These are phyloP conservation scores for Drosophila bipectinata DNA, from an alignment of 1,140 invertebrate species.

Conservation along the genomic window DNA sequence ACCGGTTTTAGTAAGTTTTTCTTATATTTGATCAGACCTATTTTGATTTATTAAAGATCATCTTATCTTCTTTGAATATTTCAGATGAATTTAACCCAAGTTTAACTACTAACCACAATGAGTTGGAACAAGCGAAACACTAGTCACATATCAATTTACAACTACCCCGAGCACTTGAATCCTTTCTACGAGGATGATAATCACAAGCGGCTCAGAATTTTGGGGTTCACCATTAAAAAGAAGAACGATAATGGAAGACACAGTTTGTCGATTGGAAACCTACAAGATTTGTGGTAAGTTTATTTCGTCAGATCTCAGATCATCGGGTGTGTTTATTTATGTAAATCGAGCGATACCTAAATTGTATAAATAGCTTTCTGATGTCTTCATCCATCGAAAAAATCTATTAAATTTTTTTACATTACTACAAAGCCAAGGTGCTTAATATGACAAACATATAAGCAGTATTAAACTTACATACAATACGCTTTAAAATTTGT, in stretches of 20 bases:
- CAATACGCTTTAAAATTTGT: not conserved
- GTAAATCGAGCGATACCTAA: not conserved
- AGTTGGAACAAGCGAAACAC: conserved; percentile 65
- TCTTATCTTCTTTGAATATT: not conserved
- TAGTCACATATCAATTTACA: conserved; percentile 85
- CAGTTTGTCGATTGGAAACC: conserved; percentile 86
- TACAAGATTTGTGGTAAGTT: conserved; percentile 85
- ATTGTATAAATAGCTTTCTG: conserved; percentile 10
- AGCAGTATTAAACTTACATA: not conserved
- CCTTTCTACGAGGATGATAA: conserved; percentile 89
- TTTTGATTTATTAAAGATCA: not conserved
- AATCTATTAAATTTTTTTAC: not conserved
- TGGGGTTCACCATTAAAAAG: conserved; percentile 83
- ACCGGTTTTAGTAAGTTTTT: not conserved
- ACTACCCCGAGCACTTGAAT: conserved; percentile 90
- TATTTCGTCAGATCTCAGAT: not conserved
- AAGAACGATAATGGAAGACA: conserved; percentile 83
- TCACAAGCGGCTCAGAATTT: conserved; percentile 86
- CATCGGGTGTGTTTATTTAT: not conserved
- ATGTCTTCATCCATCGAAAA: not conserved
- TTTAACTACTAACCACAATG: conserved; percentile 37
- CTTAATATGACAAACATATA: not conserved
- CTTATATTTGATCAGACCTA: not conserved
- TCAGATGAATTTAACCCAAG: conserved; percentile 40
- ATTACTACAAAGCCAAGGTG: not conserved